phyloP scores from a whole-genome alignment of 2,888 invertebrate species.

The Leptopilina syphax region DNA sequence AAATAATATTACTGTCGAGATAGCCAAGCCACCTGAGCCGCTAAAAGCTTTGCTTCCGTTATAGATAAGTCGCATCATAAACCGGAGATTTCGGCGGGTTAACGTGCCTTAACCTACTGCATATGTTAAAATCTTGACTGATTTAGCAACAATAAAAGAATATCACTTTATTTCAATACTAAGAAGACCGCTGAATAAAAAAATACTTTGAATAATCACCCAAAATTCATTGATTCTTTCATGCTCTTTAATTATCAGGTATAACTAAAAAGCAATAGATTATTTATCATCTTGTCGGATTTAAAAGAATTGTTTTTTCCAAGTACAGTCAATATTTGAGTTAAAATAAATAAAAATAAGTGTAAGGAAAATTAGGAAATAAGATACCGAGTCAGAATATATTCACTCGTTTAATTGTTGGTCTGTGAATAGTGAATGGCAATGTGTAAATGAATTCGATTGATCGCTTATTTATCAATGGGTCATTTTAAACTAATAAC shows the following conservation, averaged over 20 bases:
- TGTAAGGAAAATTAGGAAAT: too few relatives aligned
- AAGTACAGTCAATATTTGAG: too few relatives aligned
- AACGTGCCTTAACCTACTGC: slow-evolving; percentile 29
- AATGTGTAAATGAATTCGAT: slow-evolving; percentile 73
- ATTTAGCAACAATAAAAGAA: background rate
- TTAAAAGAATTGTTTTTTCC: too few relatives aligned
- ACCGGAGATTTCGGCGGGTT: slow-evolving; percentile 52
- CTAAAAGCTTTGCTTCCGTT: slow-evolving; percentile 55
- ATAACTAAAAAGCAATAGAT: too few relatives aligned
- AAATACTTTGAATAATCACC: too few relatives aligned
- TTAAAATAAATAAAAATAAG: too few relatives aligned
- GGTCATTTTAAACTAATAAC: slow-evolving; percentile 65
- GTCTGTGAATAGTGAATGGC: background rate
- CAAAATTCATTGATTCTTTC: too few relatives aligned
- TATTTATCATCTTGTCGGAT: too few relatives aligned
- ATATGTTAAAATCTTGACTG: background rate
- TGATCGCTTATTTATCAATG: slow-evolving; percentile 73
- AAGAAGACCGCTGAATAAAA: background rate
- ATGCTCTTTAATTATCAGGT: too few relatives aligned
- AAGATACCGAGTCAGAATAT: too few relatives aligned
- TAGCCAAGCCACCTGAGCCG: slow-evolving; percentile 57
- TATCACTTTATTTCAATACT: background rate
- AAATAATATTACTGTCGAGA: slow-evolving; percentile 58
- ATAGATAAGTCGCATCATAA: slow-evolving; percentile 49
- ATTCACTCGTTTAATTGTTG: background rate